Evolutionary conservation across 2,113 vertebrate species (phyloP).

Genomic region (Rhea pennata): DNA sequence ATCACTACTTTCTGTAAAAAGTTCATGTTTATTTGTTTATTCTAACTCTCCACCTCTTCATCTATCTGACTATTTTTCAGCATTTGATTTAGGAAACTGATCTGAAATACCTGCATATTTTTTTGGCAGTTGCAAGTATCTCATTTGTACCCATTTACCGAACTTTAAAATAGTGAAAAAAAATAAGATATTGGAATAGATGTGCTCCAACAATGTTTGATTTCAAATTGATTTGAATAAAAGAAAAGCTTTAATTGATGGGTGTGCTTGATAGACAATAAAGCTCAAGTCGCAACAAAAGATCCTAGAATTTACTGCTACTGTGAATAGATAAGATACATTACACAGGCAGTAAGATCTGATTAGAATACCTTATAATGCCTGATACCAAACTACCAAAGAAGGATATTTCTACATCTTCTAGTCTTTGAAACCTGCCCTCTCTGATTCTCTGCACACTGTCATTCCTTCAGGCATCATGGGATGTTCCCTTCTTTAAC

Average conservation of each 20-base stretch:
- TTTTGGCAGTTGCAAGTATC: not conserved
- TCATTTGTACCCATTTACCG: not conserved
- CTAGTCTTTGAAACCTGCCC: not conserved
- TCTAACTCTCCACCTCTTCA: not conserved
- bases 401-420: not conserved
- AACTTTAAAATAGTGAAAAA: not conserved
- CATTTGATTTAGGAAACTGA: not conserved
- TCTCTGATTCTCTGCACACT: accelerated
- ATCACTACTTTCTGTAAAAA: not conserved
- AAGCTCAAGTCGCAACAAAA: not conserved
- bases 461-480: not conserved
- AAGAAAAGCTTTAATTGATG: not conserved
- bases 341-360: not conserved
- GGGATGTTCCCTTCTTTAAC: accelerated
- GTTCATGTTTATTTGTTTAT: not conserved
- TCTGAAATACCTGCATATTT: not conserved
- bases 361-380: not conserved
- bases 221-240: not conserved
- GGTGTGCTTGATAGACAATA: not conserved
- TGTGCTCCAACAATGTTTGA: not conserved
- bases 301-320: not conserved
- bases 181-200: not conserved
- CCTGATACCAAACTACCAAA: not conserved
- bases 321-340: accelerated
- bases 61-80: not conserved